These are phyloP conservation scores for Myotis brandtii DNA, from an alignment of 2,113 vertebrate species.

Conservation along the genomic window DNA sequence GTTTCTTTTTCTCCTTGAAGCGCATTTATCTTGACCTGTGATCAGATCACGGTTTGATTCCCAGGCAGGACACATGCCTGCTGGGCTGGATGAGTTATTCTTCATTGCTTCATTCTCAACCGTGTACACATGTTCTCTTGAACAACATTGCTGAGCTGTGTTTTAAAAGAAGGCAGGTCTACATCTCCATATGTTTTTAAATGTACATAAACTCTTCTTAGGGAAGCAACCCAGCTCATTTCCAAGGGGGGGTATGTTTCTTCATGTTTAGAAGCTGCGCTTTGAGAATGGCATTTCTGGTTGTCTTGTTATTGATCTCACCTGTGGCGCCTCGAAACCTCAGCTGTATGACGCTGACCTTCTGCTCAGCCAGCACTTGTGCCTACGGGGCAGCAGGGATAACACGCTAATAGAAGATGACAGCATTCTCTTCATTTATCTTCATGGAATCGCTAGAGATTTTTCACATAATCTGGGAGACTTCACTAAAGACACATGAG, in stretches of 20 bases:
- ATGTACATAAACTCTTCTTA: neutral
- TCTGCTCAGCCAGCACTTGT: neutral
- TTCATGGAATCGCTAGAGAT: neutral
- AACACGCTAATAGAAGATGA: neutral
- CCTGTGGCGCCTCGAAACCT: accelerated
- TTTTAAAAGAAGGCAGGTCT: neutral
- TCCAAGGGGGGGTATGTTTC: neutral
- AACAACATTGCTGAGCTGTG: neutral
- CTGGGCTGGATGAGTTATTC: neutral
- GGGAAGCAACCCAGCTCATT: neutral
- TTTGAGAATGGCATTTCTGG: neutral
- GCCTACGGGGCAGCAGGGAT: neutral
- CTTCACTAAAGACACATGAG: neutral
- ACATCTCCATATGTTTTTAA: neutral
- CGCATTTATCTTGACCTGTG: too few relatives aligned
- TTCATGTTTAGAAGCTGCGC: neutral
- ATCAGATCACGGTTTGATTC: too few relatives aligned
- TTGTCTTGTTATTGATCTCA: neutral
- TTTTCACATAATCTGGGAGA: neutral
- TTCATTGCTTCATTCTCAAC: constrained; percentile 8
- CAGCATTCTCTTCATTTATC: neutral
- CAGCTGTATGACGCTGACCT: neutral
- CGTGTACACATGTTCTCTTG: neutral
- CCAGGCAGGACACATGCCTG: too few relatives aligned
- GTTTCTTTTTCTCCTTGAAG: too few relatives aligned